Conservation (phyloP, 1,140 invertebrate species). For the Drosophila gunungcola region DNA sequence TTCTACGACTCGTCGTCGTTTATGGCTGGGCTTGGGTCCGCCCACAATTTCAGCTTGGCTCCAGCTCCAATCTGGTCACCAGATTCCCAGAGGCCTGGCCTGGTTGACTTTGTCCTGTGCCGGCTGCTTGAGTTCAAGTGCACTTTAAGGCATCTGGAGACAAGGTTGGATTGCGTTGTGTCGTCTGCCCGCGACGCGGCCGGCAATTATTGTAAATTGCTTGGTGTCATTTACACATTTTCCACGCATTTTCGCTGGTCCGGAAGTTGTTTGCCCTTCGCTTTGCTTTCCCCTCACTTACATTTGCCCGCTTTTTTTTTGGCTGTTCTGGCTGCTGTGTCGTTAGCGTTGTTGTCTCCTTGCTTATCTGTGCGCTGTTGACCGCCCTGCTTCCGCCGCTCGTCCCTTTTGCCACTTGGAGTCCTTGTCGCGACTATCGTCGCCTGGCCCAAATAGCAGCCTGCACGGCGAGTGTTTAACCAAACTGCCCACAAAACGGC, state of each 20-base stretch:
- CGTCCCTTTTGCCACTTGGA: slow-evolving; percentile 17
- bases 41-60: not conserved
- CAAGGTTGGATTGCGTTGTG: slow-evolving; percentile 23
- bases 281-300: slow-evolving; percentile 1
- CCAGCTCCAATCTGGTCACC: slow-evolving; percentile 14
- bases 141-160: slow-evolving; percentile 62
- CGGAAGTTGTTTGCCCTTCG: slow-evolving; percentile 52
- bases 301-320: slow-evolving; percentile 25
- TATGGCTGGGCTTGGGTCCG: slow-evolving; percentile 16
- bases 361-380: slow-evolving; percentile 50
- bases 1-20: slow-evolving; percentile 64
- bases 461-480: slow-evolving; percentile 38
- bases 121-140: slow-evolving; percentile 67
- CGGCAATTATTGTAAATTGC: slow-evolving; percentile 81
- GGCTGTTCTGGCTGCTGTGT: slow-evolving; percentile 26
- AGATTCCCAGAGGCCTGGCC: slow-evolving; percentile 8
- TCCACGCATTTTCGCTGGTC: slow-evolving; percentile 72
- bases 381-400: slow-evolving; percentile 12
- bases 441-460: slow-evolving; percentile 26
- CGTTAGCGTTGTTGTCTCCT: slow-evolving; percentile 59
- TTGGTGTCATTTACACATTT: slow-evolving; percentile 79
- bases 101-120: slow-evolving; percentile 26
- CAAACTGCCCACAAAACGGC: slow-evolving; percentile 58
- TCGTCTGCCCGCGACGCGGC: slow-evolving; percentile 36
- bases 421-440: slow-evolving; percentile 23